phyloP scores from a whole-genome alignment of 1,140 invertebrate species.

The Papilio xuthus region DNA sequence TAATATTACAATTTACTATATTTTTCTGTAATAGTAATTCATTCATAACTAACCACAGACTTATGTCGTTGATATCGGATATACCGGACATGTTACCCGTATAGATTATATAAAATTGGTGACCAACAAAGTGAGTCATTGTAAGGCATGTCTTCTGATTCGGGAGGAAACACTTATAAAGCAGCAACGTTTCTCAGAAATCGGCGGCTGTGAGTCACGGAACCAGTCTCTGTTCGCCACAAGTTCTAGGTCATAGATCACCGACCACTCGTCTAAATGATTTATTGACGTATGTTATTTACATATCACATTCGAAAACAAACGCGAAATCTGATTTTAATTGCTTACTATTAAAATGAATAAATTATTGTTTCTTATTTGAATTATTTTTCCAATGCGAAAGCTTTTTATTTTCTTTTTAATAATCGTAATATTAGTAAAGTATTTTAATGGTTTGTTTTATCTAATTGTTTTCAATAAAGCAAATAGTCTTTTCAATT shows the following conservation, averaged over 20 bases:
- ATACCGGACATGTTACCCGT: constrained; percentile 22
- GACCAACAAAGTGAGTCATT: constrained; percentile 49
- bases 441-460: too few species aligned
- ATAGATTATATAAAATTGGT: constrained; percentile 51
- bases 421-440: too few species aligned
- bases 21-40: not conserved
- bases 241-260: constrained; percentile 73
- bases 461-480: too few species aligned
- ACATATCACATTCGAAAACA: constrained; percentile 1
- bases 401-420: too few species aligned
- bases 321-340: not conserved
- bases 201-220: constrained; percentile 53
- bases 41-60: constrained; percentile 30
- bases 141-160: constrained; percentile 50
- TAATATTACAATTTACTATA: not conserved
- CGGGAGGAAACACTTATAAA: constrained; percentile 64
- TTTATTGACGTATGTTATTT: constrained; percentile 8
- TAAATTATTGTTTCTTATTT: not conserved
- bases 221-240: constrained; percentile 52
- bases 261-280: constrained; percentile 40
- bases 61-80: constrained; percentile 25
- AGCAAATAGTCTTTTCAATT: too few species aligned
- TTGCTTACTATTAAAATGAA: not conserved
- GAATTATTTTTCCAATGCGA: too few species aligned
- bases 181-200: constrained; percentile 64